Percentiles rank a stretch among this genome's conserved stretches.
Evolutionary conservation across 2,888 invertebrate genomes (phyloP).

Genomic region (Galerucella nymphaeae): DNA sequence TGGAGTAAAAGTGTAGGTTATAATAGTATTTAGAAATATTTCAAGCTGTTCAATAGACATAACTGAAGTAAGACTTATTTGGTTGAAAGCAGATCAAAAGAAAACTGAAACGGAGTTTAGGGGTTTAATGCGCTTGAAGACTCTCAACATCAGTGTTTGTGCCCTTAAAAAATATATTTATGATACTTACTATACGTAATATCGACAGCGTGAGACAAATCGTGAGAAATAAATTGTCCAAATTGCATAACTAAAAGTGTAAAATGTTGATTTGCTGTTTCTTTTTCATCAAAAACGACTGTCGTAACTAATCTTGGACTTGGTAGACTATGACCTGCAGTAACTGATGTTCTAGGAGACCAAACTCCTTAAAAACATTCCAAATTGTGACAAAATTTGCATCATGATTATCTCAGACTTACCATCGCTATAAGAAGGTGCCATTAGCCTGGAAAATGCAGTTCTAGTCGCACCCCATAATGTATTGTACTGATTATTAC

Average conservation of each 20-base stretch:
- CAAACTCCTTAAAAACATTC: constrained; percentile 68
- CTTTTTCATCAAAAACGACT: constrained; percentile 70
- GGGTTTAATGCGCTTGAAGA: too few species aligned
- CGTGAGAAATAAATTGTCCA: constrained; percentile 83
- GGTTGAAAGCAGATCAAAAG: too few species aligned
- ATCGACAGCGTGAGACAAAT: constrained; percentile 77
- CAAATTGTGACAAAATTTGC: neutral
- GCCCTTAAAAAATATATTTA: too few species aligned
- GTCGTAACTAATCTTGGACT: constrained; percentile 77
- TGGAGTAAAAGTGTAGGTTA: too few species aligned
- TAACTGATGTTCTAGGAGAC: constrained; percentile 68
- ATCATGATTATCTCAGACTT: constrained; percentile 45
- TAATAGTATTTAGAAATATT: too few species aligned
- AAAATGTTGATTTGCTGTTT: constrained; percentile 71
- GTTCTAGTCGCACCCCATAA: constrained; percentile 79
- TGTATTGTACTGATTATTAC: constrained; percentile 79
- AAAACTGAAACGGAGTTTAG: too few species aligned
- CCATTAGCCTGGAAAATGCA: constrained; percentile 74
- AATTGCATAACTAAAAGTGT: constrained; percentile 83
- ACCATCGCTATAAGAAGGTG: constrained; percentile 76
- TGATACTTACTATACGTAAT: constrained; percentile 71
- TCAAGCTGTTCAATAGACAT: too few species aligned
- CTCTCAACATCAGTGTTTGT: too few species aligned
- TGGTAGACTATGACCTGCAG: constrained; percentile 70
- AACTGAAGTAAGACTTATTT: too few species aligned